These are phyloP conservation scores for Danio tinwini DNA, from an alignment of 2,797 vertebrate species.

Conservation along the genomic window DNA sequence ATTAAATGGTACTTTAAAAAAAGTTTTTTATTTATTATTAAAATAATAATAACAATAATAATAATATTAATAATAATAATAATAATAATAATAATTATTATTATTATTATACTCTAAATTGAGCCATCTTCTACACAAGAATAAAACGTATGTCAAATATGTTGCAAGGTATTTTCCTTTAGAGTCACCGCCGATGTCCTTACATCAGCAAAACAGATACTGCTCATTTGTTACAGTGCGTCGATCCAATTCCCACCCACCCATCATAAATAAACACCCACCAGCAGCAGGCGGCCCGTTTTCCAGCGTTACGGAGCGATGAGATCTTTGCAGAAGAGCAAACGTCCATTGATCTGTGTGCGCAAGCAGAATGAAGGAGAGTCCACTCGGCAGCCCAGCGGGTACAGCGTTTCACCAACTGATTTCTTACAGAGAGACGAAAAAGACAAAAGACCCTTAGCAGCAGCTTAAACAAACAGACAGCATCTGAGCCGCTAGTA, in stretches of 20 bases:
- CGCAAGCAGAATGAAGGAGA: constrained; percentile 41
- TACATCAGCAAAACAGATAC: constrained; percentile 24
- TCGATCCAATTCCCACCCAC: constrained; percentile 33
- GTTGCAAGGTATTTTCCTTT: background rate
- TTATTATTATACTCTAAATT: too few relatives aligned
- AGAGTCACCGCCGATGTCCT: background rate
- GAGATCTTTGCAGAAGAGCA: constrained; percentile 56
- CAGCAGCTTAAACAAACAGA: constrained; percentile 21
- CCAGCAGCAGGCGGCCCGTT: constrained; percentile 31
- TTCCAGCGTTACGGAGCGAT: constrained; percentile 15
- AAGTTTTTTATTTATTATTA: too few relatives aligned
- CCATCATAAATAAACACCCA: constrained; percentile 31
- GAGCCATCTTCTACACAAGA: background rate
- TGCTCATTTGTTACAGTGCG: constrained; percentile 20
- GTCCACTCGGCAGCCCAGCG: constrained; percentile 46
- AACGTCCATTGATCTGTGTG: constrained; percentile 61
- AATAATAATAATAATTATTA: too few relatives aligned
- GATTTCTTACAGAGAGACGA: constrained; percentile 18
- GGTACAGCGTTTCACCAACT: constrained; percentile 22
- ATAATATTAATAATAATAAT: too few relatives aligned
- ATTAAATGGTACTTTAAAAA: too few relatives aligned
- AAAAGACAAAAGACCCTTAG: constrained; percentile 31
- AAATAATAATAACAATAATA: too few relatives aligned
- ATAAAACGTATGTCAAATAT: background rate
- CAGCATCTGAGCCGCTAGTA: background rate